Base-by-base conservation (phyloP, 2,113 vertebrate genomes). In the Aldabrachelys gigantea region DNA sequence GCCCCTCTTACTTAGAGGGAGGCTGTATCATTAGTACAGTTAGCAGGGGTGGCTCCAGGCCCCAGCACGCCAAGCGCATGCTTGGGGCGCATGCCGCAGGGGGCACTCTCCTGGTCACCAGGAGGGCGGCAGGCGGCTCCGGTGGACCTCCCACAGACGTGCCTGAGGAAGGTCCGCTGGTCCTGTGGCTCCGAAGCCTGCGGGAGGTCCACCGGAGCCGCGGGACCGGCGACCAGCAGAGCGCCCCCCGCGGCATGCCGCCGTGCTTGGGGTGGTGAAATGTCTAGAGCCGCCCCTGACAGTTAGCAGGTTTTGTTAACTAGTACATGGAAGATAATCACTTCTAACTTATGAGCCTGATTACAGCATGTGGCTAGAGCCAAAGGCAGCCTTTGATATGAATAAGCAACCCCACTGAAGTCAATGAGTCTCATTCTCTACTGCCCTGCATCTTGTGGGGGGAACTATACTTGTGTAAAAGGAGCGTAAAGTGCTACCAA, bases 251-350 rank as follows among this genome's bases (percentile, higher is more conserved):
- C 6, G 44, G 44, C 44, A 44, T 6, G 44, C 44, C 44, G 44
- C 44, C 8, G 6, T 47, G 47, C 47, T 47, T 47, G 47, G 47
- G 47, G 47, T 2, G 47, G 47, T 8, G 8, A 47, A 47, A 47
- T 47, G 47, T 47, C 47, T 47, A 47, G 47, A 47, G 47, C 47
- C 2, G 9, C 47, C 47, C 47, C 47, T 47, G 47, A 49, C 47
- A 86, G 50, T 83, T 93, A 91, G 84, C 50, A 87, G 29, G 91
- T 92, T 75, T 6, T 93, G 85, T 89, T 96, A 96, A 96, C 95
- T 95, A 94, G 62, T 88, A 78, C 78, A 85, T 90, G 82, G 38
- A 92, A 94, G 94, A 92, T 86, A 87, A 94, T 94, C 35, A 13
- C 52, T 88, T 52, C 69, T 93, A 25, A 31, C 52, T 88, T 86